Base-by-base conservation (phyloP, 2,113 vertebrate species). In the Hippoglossus stenolepis region DNA sequence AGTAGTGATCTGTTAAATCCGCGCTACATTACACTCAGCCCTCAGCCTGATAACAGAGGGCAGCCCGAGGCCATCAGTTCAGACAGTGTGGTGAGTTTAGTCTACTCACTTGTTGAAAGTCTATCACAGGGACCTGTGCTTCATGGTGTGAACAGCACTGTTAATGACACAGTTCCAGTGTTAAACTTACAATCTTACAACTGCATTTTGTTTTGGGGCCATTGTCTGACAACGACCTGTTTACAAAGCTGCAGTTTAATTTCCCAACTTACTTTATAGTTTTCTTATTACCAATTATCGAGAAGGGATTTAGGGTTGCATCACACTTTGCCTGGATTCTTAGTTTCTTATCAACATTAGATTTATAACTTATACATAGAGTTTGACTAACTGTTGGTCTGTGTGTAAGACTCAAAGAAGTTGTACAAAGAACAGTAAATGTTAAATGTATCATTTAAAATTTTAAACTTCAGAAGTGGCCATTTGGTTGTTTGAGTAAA, bases 1-100 rank as follows among this genome's bases (percentile, higher is more conserved):
- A 97, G 97, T 95, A 26, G 15, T 6, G 3, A 14, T 3, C 45
- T 59, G n/a, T 79, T 56, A 14, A 51, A 40, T 40, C n/a, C 61
- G 24, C 8, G 13, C 9, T 75, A 12, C 20, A 28, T 35, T 57
- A 1, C 58, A 51, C 9, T 51, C 11, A 3, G 11, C 11, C 12
- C 40, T 13, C 40, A 12, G 45, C 31, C 38, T 64, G 61, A 81
- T 76, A 70, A 56, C 17, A 51, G 53, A 61, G 35, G 4, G 38
- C n/a, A 51, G 21, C 21, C 26, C 68, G 40, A 68, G 78, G 85
- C 80, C 77, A 78, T 43, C 20, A 26, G 2, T 21, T 59, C 56
- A 76, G 26, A 71, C 66, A 62, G 31, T 3, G 20, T 54, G 13
- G 20, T 40, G 38, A 49, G 24, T 51, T 18, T 51, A 18, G 40